Evolutionary conservation across 1,140 invertebrate species (phyloP).

Genomic region (Cyphomyrmex costatus): DNA sequence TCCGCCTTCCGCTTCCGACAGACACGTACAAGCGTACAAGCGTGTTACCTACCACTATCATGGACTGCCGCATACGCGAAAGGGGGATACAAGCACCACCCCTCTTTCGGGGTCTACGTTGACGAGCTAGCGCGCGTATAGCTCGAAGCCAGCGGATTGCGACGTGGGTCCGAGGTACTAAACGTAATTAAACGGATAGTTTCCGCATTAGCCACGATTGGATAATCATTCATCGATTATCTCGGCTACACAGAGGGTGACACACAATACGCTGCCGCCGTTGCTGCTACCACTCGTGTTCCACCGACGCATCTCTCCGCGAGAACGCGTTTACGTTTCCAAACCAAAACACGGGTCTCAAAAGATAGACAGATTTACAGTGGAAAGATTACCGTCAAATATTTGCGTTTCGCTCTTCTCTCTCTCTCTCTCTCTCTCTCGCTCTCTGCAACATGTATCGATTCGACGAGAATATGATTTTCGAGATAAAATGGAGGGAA

Average conservation of each 20-base stretch:
- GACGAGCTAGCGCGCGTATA: slow-evolving; percentile 69
- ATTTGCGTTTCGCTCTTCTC: slow-evolving; percentile 31
- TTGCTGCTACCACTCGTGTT: slow-evolving; percentile 19
- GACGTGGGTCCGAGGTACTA: slow-evolving; percentile 81
- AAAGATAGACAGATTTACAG: slow-evolving; percentile 54
- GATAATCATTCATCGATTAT: slow-evolving; percentile 86
- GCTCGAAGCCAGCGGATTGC: slow-evolving; percentile 79
- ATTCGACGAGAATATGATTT: slow-evolving; percentile 28
- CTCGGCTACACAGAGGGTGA: slow-evolving; percentile 73
- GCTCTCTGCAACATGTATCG: slow-evolving; percentile 16
- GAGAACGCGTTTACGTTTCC: slow-evolving; percentile 9
- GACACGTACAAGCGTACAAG: slow-evolving; percentile 61
- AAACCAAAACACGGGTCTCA: slow-evolving; percentile 44
- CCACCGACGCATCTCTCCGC: slow-evolving; percentile 11
- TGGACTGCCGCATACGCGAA: slow-evolving; percentile 46
- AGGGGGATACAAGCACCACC: slow-evolving; percentile 45
- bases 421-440: not conserved
- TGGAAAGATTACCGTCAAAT: slow-evolving; percentile 56
- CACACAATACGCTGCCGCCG: slow-evolving; percentile 64
- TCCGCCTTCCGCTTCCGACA: slow-evolving; percentile 59
- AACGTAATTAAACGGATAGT: slow-evolving; percentile 87
- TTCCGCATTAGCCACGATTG: slow-evolving; percentile 86
- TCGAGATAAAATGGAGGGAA: slow-evolving; percentile 28
- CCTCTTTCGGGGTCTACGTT: slow-evolving; percentile 63
- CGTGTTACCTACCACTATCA: slow-evolving; percentile 61